phyloP scores from a whole-genome alignment of 1,140 invertebrate species.

The Tetramorium alpestre region DNA sequence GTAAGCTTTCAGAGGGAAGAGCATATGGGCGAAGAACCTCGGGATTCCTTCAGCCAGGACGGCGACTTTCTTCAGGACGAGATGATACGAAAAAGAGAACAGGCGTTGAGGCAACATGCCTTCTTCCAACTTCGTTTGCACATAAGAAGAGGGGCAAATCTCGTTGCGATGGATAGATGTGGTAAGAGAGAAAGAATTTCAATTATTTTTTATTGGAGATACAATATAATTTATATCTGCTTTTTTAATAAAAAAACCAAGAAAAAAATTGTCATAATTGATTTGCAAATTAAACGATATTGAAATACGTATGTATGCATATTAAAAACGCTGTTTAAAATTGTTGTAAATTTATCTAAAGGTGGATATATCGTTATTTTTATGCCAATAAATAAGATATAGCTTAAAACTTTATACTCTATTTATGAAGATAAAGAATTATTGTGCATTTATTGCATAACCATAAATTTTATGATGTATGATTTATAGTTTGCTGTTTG shows the following conservation, averaged over 20 bases:
- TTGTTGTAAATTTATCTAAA: not conserved
- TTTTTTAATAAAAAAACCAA: not conserved
- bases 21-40: constrained; percentile 47
- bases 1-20: constrained; percentile 59
- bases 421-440: not conserved
- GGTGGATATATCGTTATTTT: not conserved
- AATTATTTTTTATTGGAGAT: not conserved
- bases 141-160: constrained; percentile 94
- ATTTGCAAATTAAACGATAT: not conserved
- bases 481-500: not conserved
- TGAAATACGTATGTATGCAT: not conserved
- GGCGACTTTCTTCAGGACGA: constrained; percentile 86
- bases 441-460: not conserved
- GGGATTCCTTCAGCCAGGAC: constrained; percentile 55
- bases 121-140: constrained; percentile 96
- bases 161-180: constrained; percentile 97
- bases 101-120: constrained; percentile 92
- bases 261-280: not conserved
- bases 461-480: not conserved
- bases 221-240: not conserved
- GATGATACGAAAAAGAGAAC: constrained; percentile 88
- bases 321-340: not conserved
- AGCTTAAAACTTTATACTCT: too few species aligned
- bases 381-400: not conserved
- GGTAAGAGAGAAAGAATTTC: constrained; percentile 87